Conservation (phyloP, 2,888 invertebrate species). For the Abrostola triplasia region DNA sequence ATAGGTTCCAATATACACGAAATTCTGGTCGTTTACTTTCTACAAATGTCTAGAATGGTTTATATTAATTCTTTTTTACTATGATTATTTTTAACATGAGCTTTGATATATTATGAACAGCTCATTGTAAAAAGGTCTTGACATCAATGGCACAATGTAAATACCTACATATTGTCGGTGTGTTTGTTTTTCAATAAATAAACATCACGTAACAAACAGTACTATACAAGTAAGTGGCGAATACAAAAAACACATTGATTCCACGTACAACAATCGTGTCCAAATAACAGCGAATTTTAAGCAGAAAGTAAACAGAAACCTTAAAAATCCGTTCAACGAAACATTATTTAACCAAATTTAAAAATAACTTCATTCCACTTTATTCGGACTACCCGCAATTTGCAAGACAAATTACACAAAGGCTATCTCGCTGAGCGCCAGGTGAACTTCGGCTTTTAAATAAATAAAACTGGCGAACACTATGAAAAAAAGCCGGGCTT, state of each 20-base stretch:
- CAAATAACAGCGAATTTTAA: constrained; percentile 3
- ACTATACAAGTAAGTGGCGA: background rate
- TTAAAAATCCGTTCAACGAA: constrained; percentile 31
- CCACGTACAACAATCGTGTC: background rate
- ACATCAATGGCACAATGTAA: no score
- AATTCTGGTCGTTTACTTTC: no score
- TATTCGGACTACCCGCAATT: constrained; percentile 41
- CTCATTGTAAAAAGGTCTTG: background rate
- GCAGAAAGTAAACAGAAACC: no score
- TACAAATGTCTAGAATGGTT: no score
- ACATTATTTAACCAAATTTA: constrained; percentile 22
- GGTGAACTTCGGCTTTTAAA: constrained; percentile 48
- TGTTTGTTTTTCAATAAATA: no score
- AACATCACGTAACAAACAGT: no score
- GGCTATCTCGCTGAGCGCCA: constrained; percentile 49
- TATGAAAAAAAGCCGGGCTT: constrained; percentile 24
- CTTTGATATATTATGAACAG: background rate
- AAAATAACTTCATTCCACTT: constrained; percentile 40
- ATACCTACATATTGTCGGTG: no score
- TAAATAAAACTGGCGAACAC: constrained; percentile 43
- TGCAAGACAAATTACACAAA: constrained; percentile 57
- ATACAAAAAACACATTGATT: no score
- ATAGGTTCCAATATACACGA: no score
- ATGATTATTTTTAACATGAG: no score
- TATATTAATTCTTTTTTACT: no score